Base-by-base conservation (phyloP, 2,888 invertebrate genomes). In the Matsumyia berberina region DNA sequence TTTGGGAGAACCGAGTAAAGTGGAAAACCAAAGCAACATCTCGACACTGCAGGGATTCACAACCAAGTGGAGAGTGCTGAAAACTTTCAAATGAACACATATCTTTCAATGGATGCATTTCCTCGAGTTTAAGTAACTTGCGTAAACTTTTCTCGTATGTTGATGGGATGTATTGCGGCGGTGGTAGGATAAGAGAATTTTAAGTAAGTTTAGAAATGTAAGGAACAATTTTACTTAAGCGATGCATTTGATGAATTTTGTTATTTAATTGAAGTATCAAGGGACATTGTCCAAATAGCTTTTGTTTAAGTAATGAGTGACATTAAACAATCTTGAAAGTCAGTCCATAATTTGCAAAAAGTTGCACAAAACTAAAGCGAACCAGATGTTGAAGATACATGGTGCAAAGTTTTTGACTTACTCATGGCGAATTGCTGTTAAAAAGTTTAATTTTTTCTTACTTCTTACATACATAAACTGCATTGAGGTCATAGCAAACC, bases 51-150 rank as follows among this genome's bases (percentile, higher is more conserved):
- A 51, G 64, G 57, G 57, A 64, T 49, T 44, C 79, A 49, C 2
- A 3, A 4, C 2, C 2, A 58, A 53, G 67, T 62, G 53, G 57
- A 37, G 51, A 55, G 57, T 64, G 74, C 46, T 66, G 60, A 66
- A 85, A 85, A 80, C 53, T 80, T 85, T 74, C 39, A 60, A 85
- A 80, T 85, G 66, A 80, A 80, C 69, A 85, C 70, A 80, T 76
- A 73, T 80, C 79, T 42, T 85, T 79, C 69, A 74, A 79, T 85
- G 74, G 74, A 62, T 80, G 74, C 83, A 74, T 74, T 85, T 69
- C 62, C 44, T 58, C 5, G 39, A 74, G 39, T 74, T 72, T 39
- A 70, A 62, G 67, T 83, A 74, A 80, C 69, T 85, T 79, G 80
- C 53, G 46, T 73, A 80, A 80, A 74, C 57, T 80, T 85, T 80